Conservation (phyloP, 2,113 vertebrate genomes). For the Heptranchias perlo region DNA sequence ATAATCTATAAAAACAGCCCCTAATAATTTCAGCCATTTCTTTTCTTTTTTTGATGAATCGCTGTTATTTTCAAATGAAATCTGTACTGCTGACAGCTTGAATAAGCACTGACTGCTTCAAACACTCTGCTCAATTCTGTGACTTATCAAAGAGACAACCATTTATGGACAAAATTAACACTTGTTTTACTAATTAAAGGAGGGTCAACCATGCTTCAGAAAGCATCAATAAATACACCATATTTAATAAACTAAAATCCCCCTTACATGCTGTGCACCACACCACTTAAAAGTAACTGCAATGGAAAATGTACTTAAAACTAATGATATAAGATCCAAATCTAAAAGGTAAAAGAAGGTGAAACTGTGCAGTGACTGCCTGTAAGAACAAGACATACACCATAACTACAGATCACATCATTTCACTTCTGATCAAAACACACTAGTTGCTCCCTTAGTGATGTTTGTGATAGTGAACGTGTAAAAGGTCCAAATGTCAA, state of each 20-base stretch:
- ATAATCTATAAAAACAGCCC: slow-evolving; percentile 23
- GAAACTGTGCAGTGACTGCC: not conserved
- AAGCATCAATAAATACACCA: not conserved
- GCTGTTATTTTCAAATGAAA: not conserved
- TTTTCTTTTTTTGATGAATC: not conserved
- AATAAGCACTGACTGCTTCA: not conserved
- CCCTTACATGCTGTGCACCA: too few relatives aligned
- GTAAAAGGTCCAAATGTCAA: not conserved
- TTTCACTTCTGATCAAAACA: not conserved
- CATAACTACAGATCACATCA: not conserved
- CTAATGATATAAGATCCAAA: too few relatives aligned
- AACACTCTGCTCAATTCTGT: not conserved
- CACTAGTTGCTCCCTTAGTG: not conserved
- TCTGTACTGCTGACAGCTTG: not conserved
- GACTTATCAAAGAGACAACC: not conserved
- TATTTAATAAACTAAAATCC: too few relatives aligned
- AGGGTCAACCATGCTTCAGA: not conserved
- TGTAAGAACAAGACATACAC: too few relatives aligned
- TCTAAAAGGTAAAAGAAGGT: too few relatives aligned
- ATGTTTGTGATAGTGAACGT: not conserved
- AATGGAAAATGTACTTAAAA: too few relatives aligned
- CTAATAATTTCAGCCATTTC: slow-evolving; percentile 2
- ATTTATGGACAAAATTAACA: not conserved
- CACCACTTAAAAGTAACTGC: too few relatives aligned
- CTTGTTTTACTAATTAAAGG: not conserved